Base-by-base conservation (phyloP, 2,888 invertebrate genomes). In the Sturmia bella region DNA sequence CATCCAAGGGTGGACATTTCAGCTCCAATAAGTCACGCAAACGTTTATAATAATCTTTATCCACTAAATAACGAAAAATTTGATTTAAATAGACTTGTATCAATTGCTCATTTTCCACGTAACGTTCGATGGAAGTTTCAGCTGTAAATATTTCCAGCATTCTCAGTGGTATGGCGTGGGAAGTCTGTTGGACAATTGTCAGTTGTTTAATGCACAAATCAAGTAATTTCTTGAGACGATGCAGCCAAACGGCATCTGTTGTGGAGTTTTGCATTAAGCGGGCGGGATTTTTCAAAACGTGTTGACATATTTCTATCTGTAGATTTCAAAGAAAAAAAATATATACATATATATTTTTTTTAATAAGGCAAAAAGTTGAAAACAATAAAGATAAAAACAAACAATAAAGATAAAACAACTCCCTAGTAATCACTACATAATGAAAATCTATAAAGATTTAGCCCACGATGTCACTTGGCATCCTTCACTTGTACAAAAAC, bases 81-180 rank as follows among this genome's bases (percentile, higher is more conserved):
- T 86, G 80, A 37, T 89, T 87, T 83, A 91, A 85, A 85, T 90
- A 91, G 50, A 83, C 86, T 19, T 87, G 87, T 64, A 91, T 84
- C 39, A 87, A 61, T 13, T 85, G 78, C 24, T 89, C 87, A 45
- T 89, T 88, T 81, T 88, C 88, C 57, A 90, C 87, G 68, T 86
- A 88, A 13, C 89, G 87, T 73, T 90, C 89, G 6, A 90, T 87
- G 1, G 87, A 85, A 1, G 90, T 91, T 64, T 91, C 92, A 80
- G 93, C 92, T 11, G 95, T 94, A 86, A 95, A 96, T 27, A 95
- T 93, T 89, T 96, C 96, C 87, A 97, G 91, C 92, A 95, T 94
- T 86, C 96, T 93, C 80, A 97, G 91, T 5, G 96, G 95, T 68
- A 96, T 93, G 21, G 95, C 95, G 83, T 95, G 91, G 0, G 88